Percentiles rank a stretch among this genome's conserved stretches.
Conservation (phyloP, 2,797 vertebrate species). For the Tamandua tetradactyla region DNA sequence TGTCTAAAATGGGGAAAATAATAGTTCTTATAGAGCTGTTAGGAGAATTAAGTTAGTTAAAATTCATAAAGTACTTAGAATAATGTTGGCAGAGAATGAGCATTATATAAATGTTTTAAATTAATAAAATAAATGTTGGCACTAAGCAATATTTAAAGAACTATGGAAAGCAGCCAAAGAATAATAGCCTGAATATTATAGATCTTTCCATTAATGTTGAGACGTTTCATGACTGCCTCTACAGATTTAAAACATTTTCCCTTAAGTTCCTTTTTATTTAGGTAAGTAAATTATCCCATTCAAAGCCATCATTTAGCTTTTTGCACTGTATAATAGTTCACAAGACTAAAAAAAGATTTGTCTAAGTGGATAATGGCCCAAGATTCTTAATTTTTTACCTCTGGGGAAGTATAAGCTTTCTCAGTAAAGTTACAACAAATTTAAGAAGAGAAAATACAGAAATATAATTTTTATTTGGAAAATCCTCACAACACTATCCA, state of each 20-base stretch:
- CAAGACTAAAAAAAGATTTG: neutral
- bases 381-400: neutral
- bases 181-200: neutral
- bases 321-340: neutral
- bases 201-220: neutral
- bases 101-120: neutral
- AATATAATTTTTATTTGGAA: neutral
- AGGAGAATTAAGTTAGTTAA: neutral
- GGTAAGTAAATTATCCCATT: neutral
- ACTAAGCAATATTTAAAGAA: neutral
- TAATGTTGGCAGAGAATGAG: neutral
- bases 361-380: neutral
- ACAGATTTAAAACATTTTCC: neutral
- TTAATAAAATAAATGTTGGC: neutral
- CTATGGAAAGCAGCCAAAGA: neutral
- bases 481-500: neutral
- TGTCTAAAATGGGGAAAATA: neutral
- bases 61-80: neutral
- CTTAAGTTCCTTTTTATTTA: neutral
- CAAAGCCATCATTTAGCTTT: neutral
- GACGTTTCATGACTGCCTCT: neutral
- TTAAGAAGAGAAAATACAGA: neutral
- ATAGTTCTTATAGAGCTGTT: neutral
- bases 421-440: neutral
- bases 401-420: neutral